Percentiles rank a stretch among this genome's conserved stretches.
phyloP scores from a whole-genome alignment of 1,140 invertebrate species.

The Bombus impatiens region DNA sequence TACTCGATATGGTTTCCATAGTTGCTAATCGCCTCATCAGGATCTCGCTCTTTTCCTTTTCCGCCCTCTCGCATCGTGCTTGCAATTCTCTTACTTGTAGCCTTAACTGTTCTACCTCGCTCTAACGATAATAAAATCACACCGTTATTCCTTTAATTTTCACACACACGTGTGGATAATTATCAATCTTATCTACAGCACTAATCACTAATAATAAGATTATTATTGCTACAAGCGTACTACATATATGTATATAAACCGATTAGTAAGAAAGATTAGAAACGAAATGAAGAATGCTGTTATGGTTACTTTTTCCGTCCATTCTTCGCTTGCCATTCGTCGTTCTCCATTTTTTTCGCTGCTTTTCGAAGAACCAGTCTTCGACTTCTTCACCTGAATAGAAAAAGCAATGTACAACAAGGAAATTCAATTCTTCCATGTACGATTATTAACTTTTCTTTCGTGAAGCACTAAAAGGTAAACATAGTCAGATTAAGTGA shows the following conservation, averaged over 20 bases:
- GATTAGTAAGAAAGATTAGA: conserved; percentile 3
- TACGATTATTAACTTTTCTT: background rate
- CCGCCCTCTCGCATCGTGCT: conserved; percentile 88
- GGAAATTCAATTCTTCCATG: background rate
- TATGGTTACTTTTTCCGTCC: conserved; percentile 76
- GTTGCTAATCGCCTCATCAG: conserved; percentile 88
- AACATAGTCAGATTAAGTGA: background rate
- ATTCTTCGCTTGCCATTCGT: conserved; percentile 70
- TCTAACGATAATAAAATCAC: conserved; percentile 84
- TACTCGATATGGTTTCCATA: conserved; percentile 89
- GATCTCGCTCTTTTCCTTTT: conserved; percentile 94
- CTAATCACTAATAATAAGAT: background rate
- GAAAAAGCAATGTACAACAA: conserved; percentile 18
- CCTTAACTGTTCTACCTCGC: conserved; percentile 87
- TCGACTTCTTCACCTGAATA: conserved; percentile 78
- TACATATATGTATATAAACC: background rate
- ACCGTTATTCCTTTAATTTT: conserved; percentile 70
- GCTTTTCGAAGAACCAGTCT: conserved; percentile 67
- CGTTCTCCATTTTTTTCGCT: conserved; percentile 63
- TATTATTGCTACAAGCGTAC: conserved; percentile 11
- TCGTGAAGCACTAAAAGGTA: no score
- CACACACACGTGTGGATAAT: background rate
- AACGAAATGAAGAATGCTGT: conserved; percentile 22
- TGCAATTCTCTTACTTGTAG: conserved; percentile 85
- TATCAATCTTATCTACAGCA: background rate